These are phyloP conservation scores for Machaerirhynchus nigripectus DNA, from an alignment of 2,113 vertebrate genomes.

Conservation along the genomic window DNA sequence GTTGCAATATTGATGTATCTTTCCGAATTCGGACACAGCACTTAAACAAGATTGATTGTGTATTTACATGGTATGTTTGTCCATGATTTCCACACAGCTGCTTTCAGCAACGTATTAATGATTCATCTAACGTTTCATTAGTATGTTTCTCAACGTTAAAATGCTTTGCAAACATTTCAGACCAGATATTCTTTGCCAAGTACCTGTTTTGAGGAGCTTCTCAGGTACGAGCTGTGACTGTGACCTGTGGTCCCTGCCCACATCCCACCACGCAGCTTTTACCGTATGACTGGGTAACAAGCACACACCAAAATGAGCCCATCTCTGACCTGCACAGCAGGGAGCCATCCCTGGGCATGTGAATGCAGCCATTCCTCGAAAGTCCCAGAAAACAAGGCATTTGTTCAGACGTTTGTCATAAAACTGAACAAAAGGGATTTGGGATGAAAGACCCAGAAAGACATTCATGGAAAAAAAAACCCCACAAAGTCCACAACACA, in stretches of 20 bases:
- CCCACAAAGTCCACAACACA: accelerated
- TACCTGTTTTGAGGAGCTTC: not conserved
- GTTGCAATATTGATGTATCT: not conserved
- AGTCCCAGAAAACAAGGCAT: not conserved
- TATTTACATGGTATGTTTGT: not conserved
- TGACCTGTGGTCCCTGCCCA: accelerated
- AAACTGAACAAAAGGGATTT: not conserved
- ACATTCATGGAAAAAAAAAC: not conserved
- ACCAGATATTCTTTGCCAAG: not conserved
- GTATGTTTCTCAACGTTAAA: not conserved
- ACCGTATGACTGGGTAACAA: not conserved
- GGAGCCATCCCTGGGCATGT: not conserved
- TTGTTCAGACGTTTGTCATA: not conserved
- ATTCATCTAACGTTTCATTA: not conserved
- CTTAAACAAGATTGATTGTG: not conserved
- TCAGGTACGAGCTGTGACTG: not conserved
- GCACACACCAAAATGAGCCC: not conserved
- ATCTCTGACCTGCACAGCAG: not conserved
- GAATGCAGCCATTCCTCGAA: not conserved
- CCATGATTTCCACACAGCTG: not conserved
- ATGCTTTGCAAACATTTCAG: not conserved
- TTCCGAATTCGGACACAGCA: not conserved
- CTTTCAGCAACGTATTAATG: not conserved
- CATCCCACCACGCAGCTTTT: not conserved
- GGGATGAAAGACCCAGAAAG: not conserved